Evolutionary conservation across 92 coral and sea anemone species (phyloP), one percentile per base, ranked within the genome.

Genomic region (Palythoa grandiflora): DNA sequence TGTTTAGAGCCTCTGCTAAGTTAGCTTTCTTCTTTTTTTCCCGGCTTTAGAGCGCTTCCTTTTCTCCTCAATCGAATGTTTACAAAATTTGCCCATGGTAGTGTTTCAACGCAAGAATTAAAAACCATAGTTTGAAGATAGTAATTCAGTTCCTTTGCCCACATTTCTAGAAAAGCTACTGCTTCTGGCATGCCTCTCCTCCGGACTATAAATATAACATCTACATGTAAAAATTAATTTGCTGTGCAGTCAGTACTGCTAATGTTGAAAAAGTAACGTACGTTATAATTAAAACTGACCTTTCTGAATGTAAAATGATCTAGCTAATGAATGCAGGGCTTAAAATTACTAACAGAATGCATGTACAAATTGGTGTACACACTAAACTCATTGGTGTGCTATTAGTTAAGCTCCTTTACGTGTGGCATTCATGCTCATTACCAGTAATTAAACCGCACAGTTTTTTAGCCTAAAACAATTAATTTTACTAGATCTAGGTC

Each of bases 41-140:
- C 89, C 66, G 38, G 71, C 79, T 70, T 84, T 84, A 19, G 89
- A 84, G 38, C 80, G 83, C 81, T 77, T 84, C 73, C 86, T 84
- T 52, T 75, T 89, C 80, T 89, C 92, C 37, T 89, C 92, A 48
- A 89, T 60, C 14, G 80, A 80, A 21, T 83, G 88, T 39, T 74
- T 75, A 1, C 92, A 86, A 77, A 84, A 89, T 84, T 65, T 83
- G 9, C 85, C 90, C 90, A 78, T 66, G 53, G 9, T 57, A 44
- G 68, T 38, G 52, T 37, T 68, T 68, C 35, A 72, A 38, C 7
- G 40, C 75, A 15, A 71, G 39, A 71, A 21, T 21, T 28, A 21
- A 71, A 71, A 36, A 28, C 44, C 13, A 4, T 15, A 0, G 52
- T 72, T 72, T 72, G 52, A 72, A 39, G 39, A 40, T 19, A 20